A percentile compares a stretch with the other conserved stretches of the same genome.
phyloP scores from a whole-genome alignment of 2,797 vertebrate genomes.

The Lepus townsendii region DNA sequence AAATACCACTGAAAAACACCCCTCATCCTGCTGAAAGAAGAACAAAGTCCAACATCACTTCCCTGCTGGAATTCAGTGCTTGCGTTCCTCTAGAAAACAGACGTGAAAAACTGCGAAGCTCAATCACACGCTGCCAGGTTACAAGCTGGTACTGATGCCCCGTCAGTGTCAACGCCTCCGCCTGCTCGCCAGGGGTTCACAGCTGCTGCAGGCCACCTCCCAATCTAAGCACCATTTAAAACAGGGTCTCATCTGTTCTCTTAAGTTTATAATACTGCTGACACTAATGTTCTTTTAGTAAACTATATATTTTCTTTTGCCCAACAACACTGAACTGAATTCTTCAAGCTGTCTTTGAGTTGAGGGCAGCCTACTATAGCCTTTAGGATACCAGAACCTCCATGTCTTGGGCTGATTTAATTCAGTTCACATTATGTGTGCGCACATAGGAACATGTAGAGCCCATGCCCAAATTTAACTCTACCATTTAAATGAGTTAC shows the following conservation, averaged over 20 bases:
- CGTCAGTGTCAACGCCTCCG: neutral
- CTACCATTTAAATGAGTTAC: neutral
- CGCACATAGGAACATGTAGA: neutral
- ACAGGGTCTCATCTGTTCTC: neutral
- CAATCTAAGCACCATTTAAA: neutral
- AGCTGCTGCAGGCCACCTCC: neutral
- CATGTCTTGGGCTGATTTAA: neutral
- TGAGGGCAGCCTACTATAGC: neutral
- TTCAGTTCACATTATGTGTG: neutral
- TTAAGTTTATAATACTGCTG: neutral
- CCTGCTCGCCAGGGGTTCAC: neutral
- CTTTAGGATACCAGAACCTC: neutral
- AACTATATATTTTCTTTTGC: neutral
- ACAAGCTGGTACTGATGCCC: neutral
- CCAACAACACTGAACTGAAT: slow-evolving; percentile 20
- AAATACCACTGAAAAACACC: slow-evolving; percentile 35
- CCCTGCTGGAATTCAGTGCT: neutral
- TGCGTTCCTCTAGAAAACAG: slow-evolving; percentile 34
- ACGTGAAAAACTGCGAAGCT: neutral
- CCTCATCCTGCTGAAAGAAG: neutral
- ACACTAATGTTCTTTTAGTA: neutral
- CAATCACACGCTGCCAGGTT: neutral
- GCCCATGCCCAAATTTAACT: slow-evolving; percentile 17
- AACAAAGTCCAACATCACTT: slow-evolving; percentile 30
- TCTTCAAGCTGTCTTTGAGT: slow-evolving; percentile 37